Evolutionary conservation across 1,140 invertebrate genomes (phyloP).

Genomic region (Lordiphosa stackelbergi): DNA sequence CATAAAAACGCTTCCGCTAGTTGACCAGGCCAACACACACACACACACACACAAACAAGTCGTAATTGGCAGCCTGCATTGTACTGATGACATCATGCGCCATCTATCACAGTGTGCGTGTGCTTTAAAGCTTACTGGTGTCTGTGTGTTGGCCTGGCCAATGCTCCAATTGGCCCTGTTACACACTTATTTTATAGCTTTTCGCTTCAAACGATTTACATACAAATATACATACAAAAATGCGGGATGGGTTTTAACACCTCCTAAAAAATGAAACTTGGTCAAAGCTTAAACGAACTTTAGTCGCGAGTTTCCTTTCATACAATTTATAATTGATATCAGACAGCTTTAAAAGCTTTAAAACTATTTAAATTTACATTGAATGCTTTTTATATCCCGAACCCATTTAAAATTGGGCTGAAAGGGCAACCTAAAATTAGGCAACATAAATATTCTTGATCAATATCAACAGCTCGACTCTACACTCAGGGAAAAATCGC

Average conservation of each 20-base stretch:
- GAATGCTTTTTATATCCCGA: too few species aligned
- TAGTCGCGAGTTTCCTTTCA: too few species aligned
- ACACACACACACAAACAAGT: constrained; percentile 9
- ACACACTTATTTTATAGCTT: constrained; percentile 16
- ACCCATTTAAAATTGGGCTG: too few species aligned
- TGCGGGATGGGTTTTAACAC: too few species aligned
- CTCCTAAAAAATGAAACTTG: too few species aligned
- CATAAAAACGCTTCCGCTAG: constrained; percentile 23
- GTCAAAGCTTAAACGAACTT: too few species aligned
- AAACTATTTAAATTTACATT: too few species aligned
- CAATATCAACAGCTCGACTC: too few species aligned
- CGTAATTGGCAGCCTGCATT: constrained; percentile 55
- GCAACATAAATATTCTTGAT: too few species aligned
- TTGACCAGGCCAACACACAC: constrained; percentile 26
- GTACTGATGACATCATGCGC: constrained; percentile 61
- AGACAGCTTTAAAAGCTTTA: neutral
- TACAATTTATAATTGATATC: neutral
- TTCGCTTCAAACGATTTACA: constrained; percentile 8
- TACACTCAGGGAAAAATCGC: too few species aligned
- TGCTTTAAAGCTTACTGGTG: neutral
- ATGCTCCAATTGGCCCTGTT: constrained; percentile 13
- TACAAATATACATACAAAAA: constrained; percentile 8
- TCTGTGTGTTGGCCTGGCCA: constrained; percentile 6
- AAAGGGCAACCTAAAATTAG: too few species aligned
- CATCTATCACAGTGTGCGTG: constrained; percentile 14